Conservation (phyloP, 2,888 invertebrate species). For the Eilema sororculum region DNA sequence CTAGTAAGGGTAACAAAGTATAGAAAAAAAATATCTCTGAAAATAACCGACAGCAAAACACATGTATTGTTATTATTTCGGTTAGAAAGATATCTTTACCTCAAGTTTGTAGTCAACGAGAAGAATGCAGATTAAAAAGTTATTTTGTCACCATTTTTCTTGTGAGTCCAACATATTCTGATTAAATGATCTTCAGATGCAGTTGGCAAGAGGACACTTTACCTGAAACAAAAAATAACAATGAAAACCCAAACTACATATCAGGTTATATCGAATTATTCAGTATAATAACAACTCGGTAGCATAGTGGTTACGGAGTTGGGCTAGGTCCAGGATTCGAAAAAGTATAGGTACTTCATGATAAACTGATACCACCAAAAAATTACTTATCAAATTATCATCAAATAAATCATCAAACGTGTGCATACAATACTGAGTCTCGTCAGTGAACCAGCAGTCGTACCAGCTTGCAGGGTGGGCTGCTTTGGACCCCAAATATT, state of each 20-base stretch:
- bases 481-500: too few species aligned
- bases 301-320: too few species aligned
- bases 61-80: background rate
- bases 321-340: too few species aligned
- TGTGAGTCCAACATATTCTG: background rate
- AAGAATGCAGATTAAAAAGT: background rate
- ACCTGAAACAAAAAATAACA: background rate
- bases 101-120: background rate
- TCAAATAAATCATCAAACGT: too few species aligned
- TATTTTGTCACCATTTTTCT: background rate
- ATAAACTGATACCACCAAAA: too few species aligned
- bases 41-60: background rate
- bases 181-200: background rate
- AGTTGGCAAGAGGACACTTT: conserved; percentile 4
- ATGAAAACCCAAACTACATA: background rate
- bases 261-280: too few species aligned
- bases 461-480: too few species aligned
- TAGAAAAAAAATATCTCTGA: background rate
- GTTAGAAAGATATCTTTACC: background rate
- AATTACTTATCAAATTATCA: too few species aligned
- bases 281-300: too few species aligned
- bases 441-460: too few species aligned
- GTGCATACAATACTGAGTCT: too few species aligned
- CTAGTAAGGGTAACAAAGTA: background rate
- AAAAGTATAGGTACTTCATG: too few species aligned